Evolutionary conservation across 2,888 invertebrate genomes (phyloP).

Genomic region (Zaprionus lineosus): DNA sequence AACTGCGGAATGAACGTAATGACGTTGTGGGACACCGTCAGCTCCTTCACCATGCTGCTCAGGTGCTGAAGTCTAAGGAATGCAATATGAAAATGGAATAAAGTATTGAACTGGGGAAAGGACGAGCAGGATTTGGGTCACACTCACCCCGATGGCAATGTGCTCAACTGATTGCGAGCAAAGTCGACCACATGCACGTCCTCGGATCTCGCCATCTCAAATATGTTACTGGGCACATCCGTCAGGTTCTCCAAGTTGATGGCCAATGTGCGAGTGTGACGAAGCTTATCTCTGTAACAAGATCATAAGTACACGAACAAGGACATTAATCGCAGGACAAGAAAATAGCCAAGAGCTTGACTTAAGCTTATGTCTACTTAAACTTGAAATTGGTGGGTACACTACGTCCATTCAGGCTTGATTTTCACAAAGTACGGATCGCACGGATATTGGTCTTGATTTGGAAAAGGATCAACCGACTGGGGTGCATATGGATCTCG

Average conservation of each 20-base stretch:
- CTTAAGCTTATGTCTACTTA: not conserved
- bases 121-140: not conserved
- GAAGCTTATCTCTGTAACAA: constrained; percentile 84
- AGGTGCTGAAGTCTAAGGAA: constrained; percentile 83
- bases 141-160: constrained; percentile 87
- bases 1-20: constrained; percentile 86
- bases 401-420: constrained; percentile 68
- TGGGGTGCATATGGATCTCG: too few relatives aligned
- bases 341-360: too few relatives aligned
- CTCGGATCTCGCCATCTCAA: constrained; percentile 87
- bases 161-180: constrained; percentile 89
- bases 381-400: constrained; percentile 49
- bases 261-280: constrained; percentile 83
- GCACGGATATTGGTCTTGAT: too few relatives aligned
- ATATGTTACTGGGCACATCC: constrained; percentile 88
- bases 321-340: too few relatives aligned
- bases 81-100: not conserved
- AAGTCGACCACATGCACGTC: constrained; percentile 90
- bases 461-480: too few relatives aligned
- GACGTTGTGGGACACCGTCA: constrained; percentile 88
- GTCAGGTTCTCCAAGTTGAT: constrained; percentile 85
- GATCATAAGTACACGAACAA: not conserved
- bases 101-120: too few relatives aligned
- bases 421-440: too few relatives aligned
- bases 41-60: constrained; percentile 85